These are phyloP conservation scores for Ichneumon xanthorius DNA, from an alignment of 2,888 invertebrate species.

Conservation along the genomic window DNA sequence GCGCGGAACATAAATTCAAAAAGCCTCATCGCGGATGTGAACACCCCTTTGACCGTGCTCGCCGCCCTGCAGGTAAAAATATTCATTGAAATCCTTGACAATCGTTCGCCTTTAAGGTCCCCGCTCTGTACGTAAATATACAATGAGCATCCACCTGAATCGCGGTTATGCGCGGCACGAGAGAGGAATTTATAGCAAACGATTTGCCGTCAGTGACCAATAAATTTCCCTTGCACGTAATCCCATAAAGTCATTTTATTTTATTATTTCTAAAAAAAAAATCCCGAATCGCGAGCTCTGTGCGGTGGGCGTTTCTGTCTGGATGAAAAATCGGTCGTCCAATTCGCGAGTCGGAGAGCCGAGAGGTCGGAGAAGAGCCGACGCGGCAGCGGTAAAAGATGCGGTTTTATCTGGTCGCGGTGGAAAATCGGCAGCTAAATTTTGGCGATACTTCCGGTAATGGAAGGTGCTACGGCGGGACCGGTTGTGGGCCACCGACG, in stretches of 20 bases:
- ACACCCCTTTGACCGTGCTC: not conserved
- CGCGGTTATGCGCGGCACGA: not conserved
- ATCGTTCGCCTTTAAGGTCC: not conserved
- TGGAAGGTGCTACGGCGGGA: not conserved
- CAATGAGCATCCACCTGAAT: not conserved
- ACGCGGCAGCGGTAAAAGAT: not conserved
- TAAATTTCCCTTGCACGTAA: slow-evolving; percentile 38
- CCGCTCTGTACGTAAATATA: not conserved
- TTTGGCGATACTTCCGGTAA: slow-evolving; percentile 16
- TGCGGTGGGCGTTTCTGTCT: not conserved
- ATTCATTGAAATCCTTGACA: slow-evolving; percentile 37
- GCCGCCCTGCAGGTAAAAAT: not conserved
- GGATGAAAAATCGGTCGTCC: slow-evolving; percentile 14
- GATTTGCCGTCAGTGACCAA: slow-evolving; percentile 19
- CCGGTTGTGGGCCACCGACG: not conserved
- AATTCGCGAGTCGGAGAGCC: not conserved
- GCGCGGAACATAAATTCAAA: not conserved
- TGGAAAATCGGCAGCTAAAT: slow-evolving; percentile 20
- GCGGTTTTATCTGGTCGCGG: slow-evolving; percentile 5
- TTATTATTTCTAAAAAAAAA: slow-evolving; percentile 2
- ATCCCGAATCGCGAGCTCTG: not conserved
- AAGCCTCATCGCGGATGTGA: not conserved
- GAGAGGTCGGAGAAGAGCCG: not conserved
- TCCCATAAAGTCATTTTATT: not conserved
- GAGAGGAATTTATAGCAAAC: slow-evolving; percentile 29